Evolutionary conservation across 35 echinoderm and acorn worm genomes (phyloP).

Genomic region (Antedon bifida): DNA sequence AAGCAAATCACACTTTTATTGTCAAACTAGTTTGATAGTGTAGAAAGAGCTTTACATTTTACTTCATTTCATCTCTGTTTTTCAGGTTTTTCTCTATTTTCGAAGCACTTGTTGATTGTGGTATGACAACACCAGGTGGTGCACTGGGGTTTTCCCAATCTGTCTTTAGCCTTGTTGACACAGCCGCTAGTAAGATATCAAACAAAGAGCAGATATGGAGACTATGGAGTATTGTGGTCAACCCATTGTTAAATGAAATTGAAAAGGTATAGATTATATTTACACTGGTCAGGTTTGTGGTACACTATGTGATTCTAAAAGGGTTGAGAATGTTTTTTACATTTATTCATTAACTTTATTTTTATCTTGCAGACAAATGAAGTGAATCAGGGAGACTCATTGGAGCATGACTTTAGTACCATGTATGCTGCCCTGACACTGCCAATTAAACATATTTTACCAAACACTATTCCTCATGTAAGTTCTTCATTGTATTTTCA

Average conservation of each 20-base stretch:
- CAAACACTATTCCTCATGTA: slow-evolving; percentile 46
- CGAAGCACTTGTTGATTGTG: slow-evolving; percentile 42
- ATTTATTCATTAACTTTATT: no score
- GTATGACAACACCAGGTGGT: slow-evolving; percentile 42
- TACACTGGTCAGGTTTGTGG: no score
- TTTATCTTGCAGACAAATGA: slow-evolving; percentile 65
- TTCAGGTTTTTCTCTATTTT: slow-evolving; percentile 49
- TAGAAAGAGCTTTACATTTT: no score
- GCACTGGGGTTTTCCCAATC: slow-evolving; percentile 59
- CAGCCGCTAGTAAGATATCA: slow-evolving; percentile 9
- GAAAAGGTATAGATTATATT: slow-evolving; percentile 31
- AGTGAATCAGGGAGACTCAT: slow-evolving; percentile 90
- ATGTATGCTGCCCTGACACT: slow-evolving; percentile 58
- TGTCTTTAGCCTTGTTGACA: slow-evolving; percentile 41
- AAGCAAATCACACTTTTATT: no score
- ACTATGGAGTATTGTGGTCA: slow-evolving; percentile 59
- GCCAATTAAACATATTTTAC: slow-evolving; percentile 44
- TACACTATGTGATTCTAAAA: no score
- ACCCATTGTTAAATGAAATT: slow-evolving; percentile 55
- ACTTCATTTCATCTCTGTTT: background rate
- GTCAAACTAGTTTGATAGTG: no score
- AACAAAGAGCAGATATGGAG: slow-evolving; percentile 62
- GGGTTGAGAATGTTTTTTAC: no score
- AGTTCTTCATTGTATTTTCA: slow-evolving; percentile 9
- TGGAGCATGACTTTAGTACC: slow-evolving; percentile 80